These are phyloP conservation scores for Limosa lapponica DNA, from an alignment of 2,797 vertebrate genomes.

Conservation along the genomic window DNA sequence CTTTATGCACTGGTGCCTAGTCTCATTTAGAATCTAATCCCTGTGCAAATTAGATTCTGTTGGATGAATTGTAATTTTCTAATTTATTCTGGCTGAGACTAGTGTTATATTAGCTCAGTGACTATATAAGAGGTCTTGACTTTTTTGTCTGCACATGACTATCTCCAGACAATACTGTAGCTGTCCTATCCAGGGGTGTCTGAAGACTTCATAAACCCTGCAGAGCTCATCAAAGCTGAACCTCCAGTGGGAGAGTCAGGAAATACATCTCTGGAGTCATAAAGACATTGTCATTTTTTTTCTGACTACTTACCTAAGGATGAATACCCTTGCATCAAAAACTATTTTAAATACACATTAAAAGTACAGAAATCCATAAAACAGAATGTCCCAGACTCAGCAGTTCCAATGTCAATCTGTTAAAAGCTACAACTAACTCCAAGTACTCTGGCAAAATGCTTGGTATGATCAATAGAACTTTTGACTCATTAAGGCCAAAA, in stretches of 20 bases:
- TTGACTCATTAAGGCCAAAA: not conserved
- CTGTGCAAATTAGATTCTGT: not conserved
- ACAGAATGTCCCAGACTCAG: not conserved
- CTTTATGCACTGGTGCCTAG: not conserved
- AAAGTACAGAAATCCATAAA: not conserved
- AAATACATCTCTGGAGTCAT: not conserved
- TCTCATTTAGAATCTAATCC: not conserved
- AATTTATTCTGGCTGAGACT: not conserved
- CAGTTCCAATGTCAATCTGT: not conserved
- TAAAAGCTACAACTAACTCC: not conserved
- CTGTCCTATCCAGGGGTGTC: not conserved
- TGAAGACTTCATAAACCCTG: not conserved
- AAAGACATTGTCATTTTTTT: not conserved
- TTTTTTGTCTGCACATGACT: not conserved
- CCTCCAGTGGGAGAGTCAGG: fast-evolving
- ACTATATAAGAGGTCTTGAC: not conserved
- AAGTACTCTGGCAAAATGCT: not conserved
- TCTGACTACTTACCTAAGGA: not conserved
- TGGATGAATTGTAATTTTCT: not conserved
- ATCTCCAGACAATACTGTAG: not conserved
- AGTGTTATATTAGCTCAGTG: not conserved
- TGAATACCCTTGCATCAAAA: not conserved
- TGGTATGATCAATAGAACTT: not conserved
- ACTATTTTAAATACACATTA: not conserved
- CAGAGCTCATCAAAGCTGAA: not conserved